Conservation (phyloP, 2,113 vertebrate species). For the Geococcyx californianus region DNA sequence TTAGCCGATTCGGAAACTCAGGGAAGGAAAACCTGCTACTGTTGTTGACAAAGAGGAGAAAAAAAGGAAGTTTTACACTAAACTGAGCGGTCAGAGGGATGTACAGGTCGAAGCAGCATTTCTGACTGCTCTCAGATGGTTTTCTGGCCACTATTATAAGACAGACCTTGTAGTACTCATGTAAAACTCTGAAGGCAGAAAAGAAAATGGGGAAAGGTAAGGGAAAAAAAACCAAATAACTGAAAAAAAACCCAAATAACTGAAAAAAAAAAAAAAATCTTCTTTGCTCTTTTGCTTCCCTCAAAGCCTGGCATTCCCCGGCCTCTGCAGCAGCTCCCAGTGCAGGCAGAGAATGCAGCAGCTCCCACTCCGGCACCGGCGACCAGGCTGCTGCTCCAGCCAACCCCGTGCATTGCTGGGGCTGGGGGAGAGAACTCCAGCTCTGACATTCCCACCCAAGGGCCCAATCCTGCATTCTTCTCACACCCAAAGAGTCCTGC, state of each 20-base stretch:
- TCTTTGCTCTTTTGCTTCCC: neutral
- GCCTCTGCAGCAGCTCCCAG: neutral
- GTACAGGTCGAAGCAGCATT: neutral
- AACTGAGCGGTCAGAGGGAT: neutral
- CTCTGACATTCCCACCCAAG: neutral
- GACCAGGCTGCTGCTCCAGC: neutral
- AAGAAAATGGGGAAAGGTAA: neutral
- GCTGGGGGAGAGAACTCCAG: neutral
- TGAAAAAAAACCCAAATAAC: accelerated
- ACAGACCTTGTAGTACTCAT: neutral
- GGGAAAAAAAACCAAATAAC: neutral
- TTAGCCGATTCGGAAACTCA: neutral
- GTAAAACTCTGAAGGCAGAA: neutral
- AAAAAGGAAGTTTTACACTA: neutral
- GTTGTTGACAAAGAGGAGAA: neutral
- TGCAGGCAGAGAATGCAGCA: neutral
- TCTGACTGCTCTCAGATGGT: neutral
- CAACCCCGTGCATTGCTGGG: neutral
- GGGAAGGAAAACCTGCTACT: constrained; percentile 18
- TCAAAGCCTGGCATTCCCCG: neutral
- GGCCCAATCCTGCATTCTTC: neutral
- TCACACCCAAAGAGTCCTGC: neutral
- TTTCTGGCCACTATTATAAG: neutral
- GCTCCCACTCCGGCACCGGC: neutral
- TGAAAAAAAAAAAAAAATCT: accelerated